These are phyloP conservation scores for Phaenicophaeus curvirostris DNA, from an alignment of 2,797 vertebrate species.

Conservation along the genomic window DNA sequence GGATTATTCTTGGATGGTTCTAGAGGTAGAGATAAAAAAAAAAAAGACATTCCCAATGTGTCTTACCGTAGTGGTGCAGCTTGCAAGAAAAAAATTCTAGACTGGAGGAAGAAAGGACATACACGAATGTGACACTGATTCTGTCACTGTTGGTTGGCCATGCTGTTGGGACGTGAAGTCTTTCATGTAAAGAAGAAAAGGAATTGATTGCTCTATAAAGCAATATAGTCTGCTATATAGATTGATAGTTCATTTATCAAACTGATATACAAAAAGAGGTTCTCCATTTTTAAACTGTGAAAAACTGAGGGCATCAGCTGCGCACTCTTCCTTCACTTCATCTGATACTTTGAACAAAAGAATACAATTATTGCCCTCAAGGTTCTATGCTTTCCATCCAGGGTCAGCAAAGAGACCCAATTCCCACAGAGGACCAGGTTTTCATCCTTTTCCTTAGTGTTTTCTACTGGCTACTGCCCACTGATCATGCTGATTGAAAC, in stretches of 20 bases:
- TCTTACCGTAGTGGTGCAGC: neutral
- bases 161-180: neutral
- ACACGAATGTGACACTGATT: neutral
- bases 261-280: neutral
- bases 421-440: neutral
- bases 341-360: neutral
- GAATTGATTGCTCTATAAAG: neutral
- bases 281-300: neutral
- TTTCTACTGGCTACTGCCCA: neutral
- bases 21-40: neutral
- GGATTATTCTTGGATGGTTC: neutral
- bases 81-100: neutral
- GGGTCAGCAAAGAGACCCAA: neutral
- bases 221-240: neutral
- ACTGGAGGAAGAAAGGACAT: neutral
- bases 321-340: neutral
- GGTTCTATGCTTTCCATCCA: neutral
- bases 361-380: neutral
- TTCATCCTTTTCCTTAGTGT: neutral
- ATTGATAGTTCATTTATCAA: neutral
- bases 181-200: neutral
- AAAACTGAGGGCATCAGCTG: neutral
- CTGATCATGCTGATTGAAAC: neutral
- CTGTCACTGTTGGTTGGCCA: neutral
- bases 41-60: neutral